A percentile compares a stretch with the other conserved stretches of the same genome.
phyloP scores from a whole-genome alignment of 1,140 invertebrate species.

The Ceratoteleas bidentatus region DNA sequence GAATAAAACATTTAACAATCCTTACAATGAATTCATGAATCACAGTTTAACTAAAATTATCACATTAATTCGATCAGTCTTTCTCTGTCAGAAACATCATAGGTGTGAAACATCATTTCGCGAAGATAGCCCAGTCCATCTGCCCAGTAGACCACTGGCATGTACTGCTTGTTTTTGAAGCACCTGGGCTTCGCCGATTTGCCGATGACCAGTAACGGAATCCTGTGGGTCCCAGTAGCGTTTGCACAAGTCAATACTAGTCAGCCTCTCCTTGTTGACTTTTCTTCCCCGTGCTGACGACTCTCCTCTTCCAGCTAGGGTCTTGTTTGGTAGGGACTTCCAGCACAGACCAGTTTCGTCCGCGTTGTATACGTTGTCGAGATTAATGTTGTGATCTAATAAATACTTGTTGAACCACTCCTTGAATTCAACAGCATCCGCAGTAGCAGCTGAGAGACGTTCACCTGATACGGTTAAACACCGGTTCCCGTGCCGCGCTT shows the following conservation, averaged over 20 bases:
- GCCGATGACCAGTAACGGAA: slow-evolving; percentile 4
- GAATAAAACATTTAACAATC: too few species aligned
- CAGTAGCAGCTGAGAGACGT: slow-evolving; percentile 69
- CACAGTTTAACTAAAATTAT: too few species aligned
- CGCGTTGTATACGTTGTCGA: slow-evolving; percentile 66
- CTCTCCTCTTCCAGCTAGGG: slow-evolving; percentile 52
- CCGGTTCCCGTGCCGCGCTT: slow-evolving; percentile 58
- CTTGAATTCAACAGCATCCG: slow-evolving; percentile 67
- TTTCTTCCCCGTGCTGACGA: not conserved
- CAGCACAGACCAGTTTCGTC: slow-evolving; percentile 67
- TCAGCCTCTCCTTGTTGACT: slow-evolving; percentile 6
- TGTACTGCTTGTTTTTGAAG: slow-evolving; percentile 14
- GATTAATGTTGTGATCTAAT: slow-evolving; percentile 62
- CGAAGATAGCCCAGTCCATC: too few species aligned
- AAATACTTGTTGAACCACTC: slow-evolving; percentile 64
- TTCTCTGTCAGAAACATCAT: too few species aligned
- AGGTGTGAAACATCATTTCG: too few species aligned
- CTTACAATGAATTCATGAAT: too few species aligned
- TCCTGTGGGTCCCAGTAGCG: slow-evolving; percentile 4
- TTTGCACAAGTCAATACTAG: slow-evolving; percentile 14
- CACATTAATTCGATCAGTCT: too few species aligned
- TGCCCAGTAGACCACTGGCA: not conserved
- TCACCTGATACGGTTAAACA: slow-evolving; percentile 69
- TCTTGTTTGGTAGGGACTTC: slow-evolving; percentile 71
- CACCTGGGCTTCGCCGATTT: slow-evolving; percentile 9